A percentile compares a stretch with the other conserved stretches of the same genome.
Evolutionary conservation across 2,888 invertebrate species (phyloP).

Genomic region (Neoascia interrupta): DNA sequence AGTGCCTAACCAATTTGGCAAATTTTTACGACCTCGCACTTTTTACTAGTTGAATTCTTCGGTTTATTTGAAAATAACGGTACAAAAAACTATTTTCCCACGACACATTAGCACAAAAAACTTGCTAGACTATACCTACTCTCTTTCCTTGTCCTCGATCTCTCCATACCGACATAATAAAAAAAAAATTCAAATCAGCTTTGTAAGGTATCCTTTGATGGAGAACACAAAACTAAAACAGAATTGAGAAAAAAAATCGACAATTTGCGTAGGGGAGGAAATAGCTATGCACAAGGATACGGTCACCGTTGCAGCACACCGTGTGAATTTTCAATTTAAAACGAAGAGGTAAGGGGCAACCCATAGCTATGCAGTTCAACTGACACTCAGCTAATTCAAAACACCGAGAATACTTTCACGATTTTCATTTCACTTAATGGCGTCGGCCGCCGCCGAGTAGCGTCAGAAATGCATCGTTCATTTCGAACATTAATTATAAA

Average conservation of each 20-base stretch:
- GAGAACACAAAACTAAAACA: slow-evolving; percentile 27
- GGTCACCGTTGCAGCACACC: slow-evolving; percentile 42
- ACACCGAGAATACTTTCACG: slow-evolving; percentile 22
- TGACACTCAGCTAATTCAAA: not conserved
- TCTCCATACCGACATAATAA: not conserved
- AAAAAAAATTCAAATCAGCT: slow-evolving; percentile 54
- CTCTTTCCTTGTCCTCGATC: slow-evolving; percentile 20
- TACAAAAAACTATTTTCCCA: slow-evolving; percentile 61
- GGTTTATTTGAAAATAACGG: slow-evolving; percentile 1
- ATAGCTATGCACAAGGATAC: slow-evolving; percentile 65
- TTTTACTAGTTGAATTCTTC: slow-evolving; percentile 9
- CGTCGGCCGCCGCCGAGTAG: too few relatives aligned
- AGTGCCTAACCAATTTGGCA: too few relatives aligned
- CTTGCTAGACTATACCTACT: slow-evolving; percentile 33
- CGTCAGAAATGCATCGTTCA: slow-evolving; percentile 20
- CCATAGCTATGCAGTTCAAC: slow-evolving; percentile 33
- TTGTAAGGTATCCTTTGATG: slow-evolving; percentile 59
- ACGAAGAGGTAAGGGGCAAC: slow-evolving; percentile 21
- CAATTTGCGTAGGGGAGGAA: slow-evolving; percentile 68
- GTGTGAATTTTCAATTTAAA: slow-evolving; percentile 63
- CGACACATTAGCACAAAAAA: slow-evolving; percentile 38
- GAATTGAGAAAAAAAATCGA: slow-evolving; percentile 12
- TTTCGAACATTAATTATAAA: slow-evolving; percentile 27
- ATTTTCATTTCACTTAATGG: slow-evolving; percentile 26
- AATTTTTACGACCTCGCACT: too few relatives aligned